phyloP scores from a whole-genome alignment of 2,113 vertebrate species.

The Balaenoptera acutorostrata region DNA sequence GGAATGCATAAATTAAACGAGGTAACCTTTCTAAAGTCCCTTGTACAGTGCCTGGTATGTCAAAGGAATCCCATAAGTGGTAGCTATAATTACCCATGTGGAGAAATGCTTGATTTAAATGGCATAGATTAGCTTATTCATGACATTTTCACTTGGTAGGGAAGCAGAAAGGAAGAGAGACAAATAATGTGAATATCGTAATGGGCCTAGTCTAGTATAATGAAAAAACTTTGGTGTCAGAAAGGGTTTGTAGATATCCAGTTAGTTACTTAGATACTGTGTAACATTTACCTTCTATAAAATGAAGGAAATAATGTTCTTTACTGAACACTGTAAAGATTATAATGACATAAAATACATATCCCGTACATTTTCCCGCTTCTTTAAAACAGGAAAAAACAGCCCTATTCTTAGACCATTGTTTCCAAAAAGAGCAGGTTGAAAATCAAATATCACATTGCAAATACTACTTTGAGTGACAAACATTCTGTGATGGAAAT shows the following conservation, averaged over 20 bases:
- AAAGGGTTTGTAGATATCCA: neutral
- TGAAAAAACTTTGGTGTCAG: neutral
- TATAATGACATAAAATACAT: neutral
- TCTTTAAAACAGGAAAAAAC: neutral
- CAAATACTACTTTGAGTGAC: neutral
- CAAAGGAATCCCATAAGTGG: neutral
- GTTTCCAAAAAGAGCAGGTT: neutral
- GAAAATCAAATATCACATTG: neutral
- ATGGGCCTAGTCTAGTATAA: neutral
- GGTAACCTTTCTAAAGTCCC: neutral
- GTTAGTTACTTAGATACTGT: neutral
- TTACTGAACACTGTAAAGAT: neutral
- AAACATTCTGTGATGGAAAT: neutral
- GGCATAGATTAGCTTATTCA: neutral
- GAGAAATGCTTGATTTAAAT: constrained; percentile 13
- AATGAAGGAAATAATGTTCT: neutral
- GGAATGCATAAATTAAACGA: neutral
- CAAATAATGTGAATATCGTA: neutral
- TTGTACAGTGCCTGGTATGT: neutral
- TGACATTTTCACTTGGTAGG: neutral
- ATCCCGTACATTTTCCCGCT: neutral
- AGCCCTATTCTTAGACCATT: neutral
- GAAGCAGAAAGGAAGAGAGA: neutral
- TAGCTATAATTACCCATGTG: neutral
- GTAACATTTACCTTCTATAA: neutral